Evolutionary conservation across 2,888 invertebrate genomes (phyloP), one percentile per base, ranked within the genome.

Genomic region (Clostera curtula): DNA sequence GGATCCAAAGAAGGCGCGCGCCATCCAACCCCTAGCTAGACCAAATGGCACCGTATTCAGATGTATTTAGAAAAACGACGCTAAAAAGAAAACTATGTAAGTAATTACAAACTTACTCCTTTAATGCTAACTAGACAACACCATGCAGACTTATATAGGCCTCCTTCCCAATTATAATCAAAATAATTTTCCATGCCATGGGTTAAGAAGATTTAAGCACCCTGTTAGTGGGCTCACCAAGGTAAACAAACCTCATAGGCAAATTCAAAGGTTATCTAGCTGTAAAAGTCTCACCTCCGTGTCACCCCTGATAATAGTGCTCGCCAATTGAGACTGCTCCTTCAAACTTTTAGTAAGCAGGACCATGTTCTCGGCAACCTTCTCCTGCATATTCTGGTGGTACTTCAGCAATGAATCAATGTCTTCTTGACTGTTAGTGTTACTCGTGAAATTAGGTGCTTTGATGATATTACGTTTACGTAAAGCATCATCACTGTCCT

Each of bases 301-400:
- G 66, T 98, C 98, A 43, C 91, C 92, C 62, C 89, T 91, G 14
- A 98, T 96, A 40, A 98, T 95, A 40, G 89, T 90, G 60, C 93
- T 94, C 2, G 98, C 97, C 17, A 93, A 89, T 53, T 91, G 86
- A 0, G 95, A 94, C 69, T 97, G 97, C 56, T 96, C 95, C 64
- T 95, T 96, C 29, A 98, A 86, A 56, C 88, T 95, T 51, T 89
- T 89, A 0, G 97, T 94, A 47, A 97, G 85, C 31, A 89, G 79
- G n/a, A 98, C 85, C 93, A 98, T 96, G 55, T 97, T 96, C 50
- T 96, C 94, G 0, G 97, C 95, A 12, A 98, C 91, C 64, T 93
- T 93, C 55, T 95, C 95, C 60, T 98, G 97, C 74, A 93, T 89
- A 43, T 92, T 89, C 56, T 94, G 91, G 61, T 98, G 95, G 66